These are phyloP conservation scores for Lissocephala sabroskyi DNA, from an alignment of 2,888 invertebrate species.

Conservation along the genomic window DNA sequence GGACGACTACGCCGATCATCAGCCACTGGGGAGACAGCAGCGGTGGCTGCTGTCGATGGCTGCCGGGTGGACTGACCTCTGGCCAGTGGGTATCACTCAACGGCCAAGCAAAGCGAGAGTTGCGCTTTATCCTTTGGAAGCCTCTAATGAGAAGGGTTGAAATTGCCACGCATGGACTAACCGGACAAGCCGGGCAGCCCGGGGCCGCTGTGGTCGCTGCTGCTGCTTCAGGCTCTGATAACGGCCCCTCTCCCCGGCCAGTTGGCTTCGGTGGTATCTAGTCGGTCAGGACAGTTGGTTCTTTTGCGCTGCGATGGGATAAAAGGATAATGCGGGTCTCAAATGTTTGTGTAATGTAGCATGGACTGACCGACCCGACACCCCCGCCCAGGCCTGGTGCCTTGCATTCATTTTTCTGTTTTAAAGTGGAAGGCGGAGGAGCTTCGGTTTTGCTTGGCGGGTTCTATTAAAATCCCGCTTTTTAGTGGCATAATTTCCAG, in stretches of 20 bases:
- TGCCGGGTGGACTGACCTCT: too few relatives aligned
- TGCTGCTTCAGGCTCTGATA: conserved; percentile 46
- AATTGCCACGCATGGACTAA: conserved; percentile 29
- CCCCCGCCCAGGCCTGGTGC: not conserved
- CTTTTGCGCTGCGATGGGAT: conserved; percentile 47
- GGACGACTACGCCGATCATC: too few relatives aligned
- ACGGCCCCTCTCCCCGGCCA: not conserved
- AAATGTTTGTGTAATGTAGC: conserved; percentile 47
- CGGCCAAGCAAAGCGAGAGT: conserved; percentile 50
- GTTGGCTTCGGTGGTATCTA: too few relatives aligned
- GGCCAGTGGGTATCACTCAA: conserved; percentile 56
- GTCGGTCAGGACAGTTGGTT: too few relatives aligned
- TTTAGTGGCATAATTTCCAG: conserved; percentile 49
- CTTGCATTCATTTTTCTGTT: conserved; percentile 38
- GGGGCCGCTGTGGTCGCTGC: conserved; percentile 13
- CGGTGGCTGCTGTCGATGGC: conserved; percentile 1
- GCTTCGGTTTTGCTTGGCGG: too few relatives aligned
- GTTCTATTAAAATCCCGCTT: conserved; percentile 46
- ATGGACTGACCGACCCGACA: conserved; percentile 5
- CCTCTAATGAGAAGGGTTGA: conserved; percentile 70
- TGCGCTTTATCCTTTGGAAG: conserved; percentile 64
- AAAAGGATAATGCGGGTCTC: conserved; percentile 66
- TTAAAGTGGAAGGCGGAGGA: conserved; percentile 34
- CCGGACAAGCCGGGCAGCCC: too few relatives aligned
- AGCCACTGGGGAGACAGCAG: too few relatives aligned